Percentiles rank a stretch among this genome's conserved stretches.
Conservation (phyloP, 2,113 vertebrate genomes). For the Trichechus manatus region DNA sequence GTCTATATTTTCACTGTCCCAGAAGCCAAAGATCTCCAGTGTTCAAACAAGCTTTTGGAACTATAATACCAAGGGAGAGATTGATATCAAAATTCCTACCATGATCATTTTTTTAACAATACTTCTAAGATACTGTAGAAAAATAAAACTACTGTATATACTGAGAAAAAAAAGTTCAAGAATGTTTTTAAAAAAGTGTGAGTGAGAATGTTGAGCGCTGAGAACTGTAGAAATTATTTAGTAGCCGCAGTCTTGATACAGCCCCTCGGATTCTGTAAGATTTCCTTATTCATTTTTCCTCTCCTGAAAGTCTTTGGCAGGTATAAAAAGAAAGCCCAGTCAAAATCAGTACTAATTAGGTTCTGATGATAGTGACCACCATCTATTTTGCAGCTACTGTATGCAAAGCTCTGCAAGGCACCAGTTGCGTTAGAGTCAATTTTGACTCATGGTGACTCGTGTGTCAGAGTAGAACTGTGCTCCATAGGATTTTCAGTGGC, state of each 20-base stretch:
- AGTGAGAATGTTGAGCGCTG: no score
- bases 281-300: not conserved
- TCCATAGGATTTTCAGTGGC: no score
- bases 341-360: not conserved
- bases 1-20: not conserved
- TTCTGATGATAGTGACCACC: not conserved
- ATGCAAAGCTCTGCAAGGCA: not conserved
- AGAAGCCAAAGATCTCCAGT: not conserved
- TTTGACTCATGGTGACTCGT: no score
- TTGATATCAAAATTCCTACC: not conserved
- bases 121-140: not conserved
- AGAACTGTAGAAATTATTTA: not conserved
- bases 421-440: no score
- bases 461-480: no score
- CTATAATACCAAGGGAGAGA: not conserved
- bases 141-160: conserved; percentile 5
- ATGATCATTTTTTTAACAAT: not conserved
- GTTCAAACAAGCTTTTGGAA: not conserved
- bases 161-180: not conserved
- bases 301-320: not conserved
- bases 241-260: not conserved
- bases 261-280: not conserved
- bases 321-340: not conserved
- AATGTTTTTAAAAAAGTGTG: not conserved
- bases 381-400: not conserved